Evolutionary conservation across 2,797 vertebrate genomes (phyloP), one percentile per base, ranked within the genome.

Genomic region (Hemitrygon akajei): DNA sequence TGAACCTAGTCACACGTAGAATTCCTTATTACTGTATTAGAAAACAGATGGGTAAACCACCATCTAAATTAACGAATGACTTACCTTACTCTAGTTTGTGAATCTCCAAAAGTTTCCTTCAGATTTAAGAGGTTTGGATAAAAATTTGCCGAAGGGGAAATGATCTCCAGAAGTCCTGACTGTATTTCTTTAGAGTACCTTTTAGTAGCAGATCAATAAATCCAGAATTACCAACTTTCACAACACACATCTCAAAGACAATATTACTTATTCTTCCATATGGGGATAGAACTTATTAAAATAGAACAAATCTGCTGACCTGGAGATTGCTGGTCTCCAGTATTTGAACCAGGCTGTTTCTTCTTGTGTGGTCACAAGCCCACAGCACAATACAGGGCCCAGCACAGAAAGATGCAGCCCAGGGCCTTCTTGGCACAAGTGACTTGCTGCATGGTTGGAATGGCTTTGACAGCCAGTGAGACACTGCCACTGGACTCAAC

Each of bases 131-230:
- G 95, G 94, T 97, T 94, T 10, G 98, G 98, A 95, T 99, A 99
- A 95, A 97, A 98, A 95, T 95, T 95, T 80, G 95, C 94, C 58
- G 98, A 97, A 22, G 98, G 97, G 91, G 98, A 97, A 95, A 99
- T 95, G 27, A 99, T 96, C 94, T 99, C 98, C 84, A 99, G 94
- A 56, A 97, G 94, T 77, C 98, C 98, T 47, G 97, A 97, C 10
- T 95, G 94, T 93, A 98, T 96, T 93, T 98, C 97, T 63, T 75
- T 95, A 75, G 96, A 96, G 94, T 98, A 98, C 94, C 98, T 98
- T 94, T 77, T 94, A 30, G 71, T 16, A 76, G 7, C 37, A 94
- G 30, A 76, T 58, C 71, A 93, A 93, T 47, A 58, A 81, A 47
- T 5, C 40, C 14, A 93, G 73, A 93, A 56, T 76, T 27, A 76